A percentile compares a stretch with the other conserved stretches of the same genome.
phyloP scores from a whole-genome alignment of 2,113 vertebrate genomes.

The Hymenochirus boettgeri region DNA sequence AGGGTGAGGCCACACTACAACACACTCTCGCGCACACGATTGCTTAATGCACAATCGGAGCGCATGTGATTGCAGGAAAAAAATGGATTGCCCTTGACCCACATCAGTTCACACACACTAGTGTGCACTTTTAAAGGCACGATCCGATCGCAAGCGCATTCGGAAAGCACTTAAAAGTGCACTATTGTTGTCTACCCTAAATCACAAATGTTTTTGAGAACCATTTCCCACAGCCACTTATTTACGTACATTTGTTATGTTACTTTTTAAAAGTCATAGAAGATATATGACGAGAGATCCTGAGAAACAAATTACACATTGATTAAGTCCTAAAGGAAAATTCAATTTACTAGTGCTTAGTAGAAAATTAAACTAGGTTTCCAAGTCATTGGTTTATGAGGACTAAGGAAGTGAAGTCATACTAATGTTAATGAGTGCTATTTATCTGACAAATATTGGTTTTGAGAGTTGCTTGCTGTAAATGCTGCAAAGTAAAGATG shows the following conservation, averaged over 20 bases:
- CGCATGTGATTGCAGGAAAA: too few relatives aligned
- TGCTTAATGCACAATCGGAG: too few relatives aligned
- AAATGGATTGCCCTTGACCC: too few relatives aligned
- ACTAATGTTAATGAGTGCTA: constrained; percentile 32
- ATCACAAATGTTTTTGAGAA: constrained; percentile 43
- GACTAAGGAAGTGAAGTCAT: constrained; percentile 25
- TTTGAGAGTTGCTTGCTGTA: too few relatives aligned
- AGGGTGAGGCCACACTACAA: too few relatives aligned
- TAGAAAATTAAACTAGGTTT: constrained; percentile 43
- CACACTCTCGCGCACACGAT: too few relatives aligned
- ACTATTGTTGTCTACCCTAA: too few relatives aligned
- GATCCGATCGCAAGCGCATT: too few relatives aligned
- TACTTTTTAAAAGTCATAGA: constrained; percentile 31
- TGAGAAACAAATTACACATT: constrained; percentile 35
- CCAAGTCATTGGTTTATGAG: constrained; percentile 43
- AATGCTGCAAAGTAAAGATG: too few relatives aligned
- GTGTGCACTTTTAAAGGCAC: too few relatives aligned
- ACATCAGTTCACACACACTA: too few relatives aligned
- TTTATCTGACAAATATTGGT: constrained; percentile 1
- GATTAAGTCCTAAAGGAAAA: constrained; percentile 42
- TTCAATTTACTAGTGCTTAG: constrained; percentile 41
- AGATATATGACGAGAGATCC: constrained; percentile 27
- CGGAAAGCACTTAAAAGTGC: too few relatives aligned
- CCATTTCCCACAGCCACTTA: constrained; percentile 33
- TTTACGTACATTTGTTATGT: constrained; percentile 43